Conservation (phyloP, 1,140 invertebrate species). For the Lanistes nyassanus region DNA sequence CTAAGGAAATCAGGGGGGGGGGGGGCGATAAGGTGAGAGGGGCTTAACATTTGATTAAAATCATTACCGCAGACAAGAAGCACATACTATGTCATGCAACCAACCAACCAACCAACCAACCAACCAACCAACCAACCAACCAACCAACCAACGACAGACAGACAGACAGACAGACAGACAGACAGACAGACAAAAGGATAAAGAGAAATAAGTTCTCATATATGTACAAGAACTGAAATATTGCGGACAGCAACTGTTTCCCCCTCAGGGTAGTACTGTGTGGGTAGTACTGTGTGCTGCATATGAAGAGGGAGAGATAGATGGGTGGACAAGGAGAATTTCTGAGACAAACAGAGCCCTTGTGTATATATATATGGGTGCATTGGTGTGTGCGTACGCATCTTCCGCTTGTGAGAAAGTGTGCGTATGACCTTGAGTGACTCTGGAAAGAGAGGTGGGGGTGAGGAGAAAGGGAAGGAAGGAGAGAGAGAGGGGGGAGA, state of each 20-base stretch:
- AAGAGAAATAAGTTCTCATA: no score
- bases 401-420: background rate
- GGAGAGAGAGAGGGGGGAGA: background rate
- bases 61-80: no score
- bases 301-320: conserved; percentile 1
- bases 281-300: no score
- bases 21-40: background rate
- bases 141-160: conserved; percentile 1
- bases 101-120: no score
- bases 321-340: background rate
- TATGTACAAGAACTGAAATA: no score
- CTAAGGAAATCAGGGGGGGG: background rate
- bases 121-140: background rate
- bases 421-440: no score
- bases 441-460: background rate
- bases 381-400: background rate
- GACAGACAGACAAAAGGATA: conserved; percentile 9
- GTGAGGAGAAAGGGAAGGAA: background rate
- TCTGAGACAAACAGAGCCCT: background rate
- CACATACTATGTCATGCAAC: no score
- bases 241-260: no score
- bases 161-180: background rate
- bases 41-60: no score
- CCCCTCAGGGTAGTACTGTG: no score
- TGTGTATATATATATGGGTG: background rate